Conservation (phyloP, 2,797 vertebrate genomes). For the Gorsachius magnificus region DNA sequence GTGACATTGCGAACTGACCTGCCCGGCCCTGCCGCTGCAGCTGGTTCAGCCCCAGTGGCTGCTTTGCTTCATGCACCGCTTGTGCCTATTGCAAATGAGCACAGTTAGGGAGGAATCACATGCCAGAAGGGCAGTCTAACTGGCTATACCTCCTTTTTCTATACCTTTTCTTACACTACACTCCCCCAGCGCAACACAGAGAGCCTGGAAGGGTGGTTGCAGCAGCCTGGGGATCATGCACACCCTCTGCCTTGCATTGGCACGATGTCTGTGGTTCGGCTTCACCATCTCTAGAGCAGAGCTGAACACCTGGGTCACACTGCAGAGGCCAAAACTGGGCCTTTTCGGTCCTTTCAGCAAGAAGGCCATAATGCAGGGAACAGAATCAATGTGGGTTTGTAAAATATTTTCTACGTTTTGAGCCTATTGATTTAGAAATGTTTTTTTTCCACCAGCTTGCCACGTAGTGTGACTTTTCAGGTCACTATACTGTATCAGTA, state of each 20-base stretch:
- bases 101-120: background rate
- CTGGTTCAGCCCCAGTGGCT: background rate
- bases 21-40: accelerated
- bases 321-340: background rate
- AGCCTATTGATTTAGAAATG: background rate
- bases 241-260: background rate
- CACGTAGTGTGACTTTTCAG: background rate
- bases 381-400: background rate
- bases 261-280: accelerated
- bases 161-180: background rate
- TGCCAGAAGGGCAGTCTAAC: background rate
- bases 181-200: accelerated
- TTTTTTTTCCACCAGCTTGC: background rate
- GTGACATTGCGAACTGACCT: accelerated
- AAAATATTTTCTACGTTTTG: background rate
- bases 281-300: background rate
- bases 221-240: background rate
- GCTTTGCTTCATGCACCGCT: background rate
- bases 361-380: background rate
- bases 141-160: background rate
- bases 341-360: background rate
- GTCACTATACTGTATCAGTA: background rate
- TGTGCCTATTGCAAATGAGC: background rate
- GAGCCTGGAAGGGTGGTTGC: background rate
- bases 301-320: accelerated